phyloP scores from a whole-genome alignment of 2,113 vertebrate genomes.

The Cettia cetti region DNA sequence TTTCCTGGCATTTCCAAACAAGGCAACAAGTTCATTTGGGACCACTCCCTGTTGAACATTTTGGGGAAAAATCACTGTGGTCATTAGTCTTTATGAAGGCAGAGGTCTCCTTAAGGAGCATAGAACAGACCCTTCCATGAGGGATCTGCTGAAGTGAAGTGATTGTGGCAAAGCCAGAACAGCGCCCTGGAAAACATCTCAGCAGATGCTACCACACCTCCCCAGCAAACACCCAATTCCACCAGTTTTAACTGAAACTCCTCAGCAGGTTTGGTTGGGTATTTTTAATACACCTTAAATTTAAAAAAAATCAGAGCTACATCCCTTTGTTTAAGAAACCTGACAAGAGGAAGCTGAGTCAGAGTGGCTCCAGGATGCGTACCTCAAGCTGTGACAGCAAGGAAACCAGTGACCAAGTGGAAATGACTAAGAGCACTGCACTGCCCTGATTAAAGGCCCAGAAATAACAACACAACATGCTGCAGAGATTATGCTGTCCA shows the following conservation, averaged over 20 bases:
- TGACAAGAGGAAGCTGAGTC: conserved; percentile 51
- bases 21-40: background rate
- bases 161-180: background rate
- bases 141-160: background rate
- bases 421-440: conserved; percentile 40
- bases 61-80: background rate
- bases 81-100: background rate
- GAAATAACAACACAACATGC: background rate
- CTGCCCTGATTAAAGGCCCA: conserved; percentile 42
- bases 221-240: background rate
- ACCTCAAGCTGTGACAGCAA: conserved; percentile 10
- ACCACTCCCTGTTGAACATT: background rate
- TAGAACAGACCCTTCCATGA: background rate
- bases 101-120: background rate
- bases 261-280: background rate
- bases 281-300: background rate
- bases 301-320: background rate
- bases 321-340: conserved; percentile 11
- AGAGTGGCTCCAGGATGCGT: background rate
- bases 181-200: background rate
- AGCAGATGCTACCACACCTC: background rate
- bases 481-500: background rate
- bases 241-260: background rate
- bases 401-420: conserved; percentile 30
- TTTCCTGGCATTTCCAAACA: background rate